These are phyloP conservation scores for Apis florea DNA, from an alignment of 1,140 invertebrate genomes.

Conservation along the genomic window DNA sequence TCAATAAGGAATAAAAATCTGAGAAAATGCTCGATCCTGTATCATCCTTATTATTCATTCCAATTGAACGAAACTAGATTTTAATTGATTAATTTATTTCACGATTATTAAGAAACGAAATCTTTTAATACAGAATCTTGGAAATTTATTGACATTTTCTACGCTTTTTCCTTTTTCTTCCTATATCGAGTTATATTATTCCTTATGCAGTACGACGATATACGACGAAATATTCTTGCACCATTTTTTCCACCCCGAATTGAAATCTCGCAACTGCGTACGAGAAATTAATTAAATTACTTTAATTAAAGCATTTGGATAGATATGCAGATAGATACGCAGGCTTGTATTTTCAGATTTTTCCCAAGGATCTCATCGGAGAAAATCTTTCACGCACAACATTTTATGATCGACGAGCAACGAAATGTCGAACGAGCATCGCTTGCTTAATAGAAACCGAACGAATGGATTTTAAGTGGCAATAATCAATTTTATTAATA, in stretches of 20 bases:
- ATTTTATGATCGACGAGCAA: conserved; percentile 9
- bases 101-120: too few relatives aligned
- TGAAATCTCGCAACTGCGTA: conserved; percentile 16
- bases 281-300: background rate
- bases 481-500: background rate
- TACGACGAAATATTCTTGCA: too few relatives aligned
- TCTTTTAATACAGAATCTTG: too few relatives aligned
- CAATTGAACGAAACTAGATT: too few relatives aligned
- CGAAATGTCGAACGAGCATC: background rate
- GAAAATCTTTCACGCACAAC: conserved; percentile 4
- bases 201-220: too few relatives aligned
- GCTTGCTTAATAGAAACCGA: conserved; percentile 11
- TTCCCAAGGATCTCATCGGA: conserved; percentile 2
- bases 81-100: too few relatives aligned
- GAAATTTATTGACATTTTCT: too few relatives aligned
- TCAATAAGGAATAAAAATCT: too few relatives aligned
- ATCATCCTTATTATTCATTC: too few relatives aligned
- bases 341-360: conserved; percentile 13
- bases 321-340: background rate
- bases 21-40: too few relatives aligned
- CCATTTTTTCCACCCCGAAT: conserved; percentile 1
- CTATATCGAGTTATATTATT: too few relatives aligned
- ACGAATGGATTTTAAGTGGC: background rate
- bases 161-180: too few relatives aligned
- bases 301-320: background rate